phyloP scores from a whole-genome alignment of 2,888 invertebrate genomes.

The Scelioninae gen. 1 region DNA sequence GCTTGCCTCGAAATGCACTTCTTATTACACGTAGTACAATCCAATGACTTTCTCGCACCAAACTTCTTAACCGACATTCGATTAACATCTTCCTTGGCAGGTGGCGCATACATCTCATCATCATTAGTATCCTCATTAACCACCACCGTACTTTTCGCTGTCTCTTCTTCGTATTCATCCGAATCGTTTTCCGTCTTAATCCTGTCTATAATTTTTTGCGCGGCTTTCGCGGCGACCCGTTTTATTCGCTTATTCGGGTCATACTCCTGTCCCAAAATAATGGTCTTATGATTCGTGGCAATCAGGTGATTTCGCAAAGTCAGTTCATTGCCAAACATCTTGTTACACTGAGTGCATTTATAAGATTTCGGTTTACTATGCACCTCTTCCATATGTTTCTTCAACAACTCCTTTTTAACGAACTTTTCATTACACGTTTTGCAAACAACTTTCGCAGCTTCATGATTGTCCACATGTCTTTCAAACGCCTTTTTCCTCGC shows the following conservation, averaged over 20 bases:
- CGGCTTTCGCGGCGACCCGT: constrained; percentile 82
- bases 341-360: constrained; percentile 81
- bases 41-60: constrained; percentile 74
- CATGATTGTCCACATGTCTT: constrained; percentile 81
- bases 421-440: constrained; percentile 79
- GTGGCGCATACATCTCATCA: constrained; percentile 60
- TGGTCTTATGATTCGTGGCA: constrained; percentile 82
- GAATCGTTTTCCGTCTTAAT: constrained; percentile 80
- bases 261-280: constrained; percentile 80
- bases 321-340: constrained; percentile 81
- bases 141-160: neutral
- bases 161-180: constrained; percentile 76
- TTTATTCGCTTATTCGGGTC: constrained; percentile 83
- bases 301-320: constrained; percentile 83
- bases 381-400: constrained; percentile 77
- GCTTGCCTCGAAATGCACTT: constrained; percentile 80
- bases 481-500: too few relatives aligned
- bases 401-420: constrained; percentile 76
- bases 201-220: constrained; percentile 82
- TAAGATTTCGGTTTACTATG: constrained; percentile 75
- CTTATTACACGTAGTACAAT: constrained; percentile 79
- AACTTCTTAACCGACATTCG: constrained; percentile 64
- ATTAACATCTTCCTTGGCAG: constrained; percentile 53
- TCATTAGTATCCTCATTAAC: constrained; percentile 68
- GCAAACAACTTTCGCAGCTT: constrained; percentile 73